phyloP scores from a whole-genome alignment of 2,113 vertebrate genomes.

The Climacteris rufus region DNA sequence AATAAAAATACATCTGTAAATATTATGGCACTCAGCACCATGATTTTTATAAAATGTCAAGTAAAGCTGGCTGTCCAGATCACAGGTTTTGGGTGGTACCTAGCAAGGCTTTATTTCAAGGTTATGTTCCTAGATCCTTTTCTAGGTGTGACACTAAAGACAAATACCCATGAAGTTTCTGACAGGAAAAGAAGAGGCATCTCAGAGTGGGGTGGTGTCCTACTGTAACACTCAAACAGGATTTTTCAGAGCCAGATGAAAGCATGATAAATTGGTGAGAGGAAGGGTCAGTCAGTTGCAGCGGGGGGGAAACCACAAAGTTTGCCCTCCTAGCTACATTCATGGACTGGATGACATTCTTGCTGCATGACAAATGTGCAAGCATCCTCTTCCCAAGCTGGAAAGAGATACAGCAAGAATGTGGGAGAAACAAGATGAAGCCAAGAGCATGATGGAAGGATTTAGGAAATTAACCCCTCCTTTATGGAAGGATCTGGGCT shows the following conservation, averaged over 20 bases:
- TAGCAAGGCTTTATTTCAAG: neutral
- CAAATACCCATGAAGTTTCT: neutral
- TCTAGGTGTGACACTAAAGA: neutral
- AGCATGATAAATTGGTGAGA: neutral
- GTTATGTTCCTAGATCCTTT: neutral
- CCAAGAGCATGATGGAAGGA: neutral
- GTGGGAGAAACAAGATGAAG: neutral
- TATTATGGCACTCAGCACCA: neutral
- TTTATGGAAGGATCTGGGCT: neutral
- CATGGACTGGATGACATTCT: neutral
- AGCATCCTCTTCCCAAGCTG: neutral
- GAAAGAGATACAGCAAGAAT: neutral
- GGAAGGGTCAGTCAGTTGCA: neutral
- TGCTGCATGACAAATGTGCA: neutral
- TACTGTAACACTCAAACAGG: neutral
- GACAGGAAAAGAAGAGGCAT: neutral
- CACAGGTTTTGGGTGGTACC: neutral
- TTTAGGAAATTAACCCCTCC: neutral
- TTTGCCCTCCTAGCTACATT: neutral
- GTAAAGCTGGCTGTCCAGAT: neutral
- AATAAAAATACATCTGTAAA: neutral
- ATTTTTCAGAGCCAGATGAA: constrained; percentile 11
- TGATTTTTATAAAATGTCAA: neutral
- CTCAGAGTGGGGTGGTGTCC: neutral
- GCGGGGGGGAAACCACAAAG: neutral